Evolutionary conservation across 2,888 invertebrate species (phyloP).

Genomic region (Microctonus hyperodae): DNA sequence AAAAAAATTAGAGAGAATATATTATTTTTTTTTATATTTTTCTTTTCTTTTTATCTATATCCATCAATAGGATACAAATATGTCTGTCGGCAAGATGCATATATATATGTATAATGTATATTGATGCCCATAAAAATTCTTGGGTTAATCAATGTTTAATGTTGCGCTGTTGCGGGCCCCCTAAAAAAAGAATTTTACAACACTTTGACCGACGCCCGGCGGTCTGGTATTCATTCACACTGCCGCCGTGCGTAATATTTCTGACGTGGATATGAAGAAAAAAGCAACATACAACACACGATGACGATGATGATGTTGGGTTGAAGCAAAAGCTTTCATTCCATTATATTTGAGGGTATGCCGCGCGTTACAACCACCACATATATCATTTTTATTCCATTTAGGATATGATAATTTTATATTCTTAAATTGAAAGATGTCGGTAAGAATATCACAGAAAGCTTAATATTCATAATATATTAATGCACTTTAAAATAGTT

Average conservation of each 20-base stretch:
- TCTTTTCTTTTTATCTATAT: background rate
- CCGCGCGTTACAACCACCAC: constrained; percentile 24
- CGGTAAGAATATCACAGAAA: too few species aligned
- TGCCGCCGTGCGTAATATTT: constrained; percentile 27
- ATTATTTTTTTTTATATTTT: background rate
- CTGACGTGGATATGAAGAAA: constrained; percentile 32
- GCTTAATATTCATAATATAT: background rate
- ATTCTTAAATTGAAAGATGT: too few species aligned
- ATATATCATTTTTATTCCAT: background rate
- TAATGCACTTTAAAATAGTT: background rate
- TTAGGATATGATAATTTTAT: background rate
- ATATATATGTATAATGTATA: background rate
- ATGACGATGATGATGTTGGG: background rate
- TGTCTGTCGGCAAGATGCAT: background rate
- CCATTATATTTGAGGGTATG: constrained; percentile 45
- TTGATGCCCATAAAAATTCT: constrained; percentile 50
- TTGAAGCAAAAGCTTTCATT: constrained; percentile 17
- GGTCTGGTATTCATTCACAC: constrained; percentile 26
- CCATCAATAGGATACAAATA: background rate
- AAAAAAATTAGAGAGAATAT: background rate
- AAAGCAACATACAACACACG: background rate
- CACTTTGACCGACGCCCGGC: constrained; percentile 39
- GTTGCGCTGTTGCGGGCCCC: constrained; percentile 40
- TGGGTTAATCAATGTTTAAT: constrained; percentile 54
- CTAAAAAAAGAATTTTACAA: constrained; percentile 45